Conservation (phyloP, 2,888 invertebrate species). For the Nomada ruficornis region DNA sequence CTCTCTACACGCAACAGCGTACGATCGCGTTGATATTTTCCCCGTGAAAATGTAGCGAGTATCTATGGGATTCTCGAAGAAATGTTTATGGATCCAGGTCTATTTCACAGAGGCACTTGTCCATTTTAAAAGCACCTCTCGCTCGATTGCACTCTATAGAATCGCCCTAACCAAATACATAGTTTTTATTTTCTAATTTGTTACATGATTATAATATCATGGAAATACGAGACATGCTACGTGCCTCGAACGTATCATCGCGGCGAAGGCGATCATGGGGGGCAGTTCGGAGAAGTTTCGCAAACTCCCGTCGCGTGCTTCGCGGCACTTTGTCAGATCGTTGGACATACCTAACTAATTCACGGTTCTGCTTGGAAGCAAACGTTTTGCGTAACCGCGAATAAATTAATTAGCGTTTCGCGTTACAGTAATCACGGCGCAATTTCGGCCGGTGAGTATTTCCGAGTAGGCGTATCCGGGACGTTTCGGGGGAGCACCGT, state of each 20-base stretch:
- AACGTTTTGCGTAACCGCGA: conserved; percentile 49
- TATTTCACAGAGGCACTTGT: too few relatives aligned
- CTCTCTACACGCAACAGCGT: not conserved
- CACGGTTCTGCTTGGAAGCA: conserved; percentile 34
- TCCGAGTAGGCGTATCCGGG: conserved; percentile 21
- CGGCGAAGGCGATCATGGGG: not conserved
- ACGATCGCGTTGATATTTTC: not conserved
- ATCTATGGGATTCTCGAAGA: too few relatives aligned
- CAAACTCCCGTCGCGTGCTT: conserved; percentile 55
- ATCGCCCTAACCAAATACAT: too few relatives aligned
- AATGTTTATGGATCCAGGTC: too few relatives aligned
- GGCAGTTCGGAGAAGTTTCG: conserved; percentile 2
- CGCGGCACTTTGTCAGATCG: conserved; percentile 39
- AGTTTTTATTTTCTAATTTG: too few relatives aligned
- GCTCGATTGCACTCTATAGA: too few relatives aligned
- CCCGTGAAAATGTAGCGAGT: not conserved
- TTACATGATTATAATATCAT: too few relatives aligned
- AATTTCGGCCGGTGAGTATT: conserved; percentile 13
- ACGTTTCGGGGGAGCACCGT: not conserved
- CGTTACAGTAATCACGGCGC: conserved; percentile 37
- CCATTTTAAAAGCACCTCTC: too few relatives aligned
- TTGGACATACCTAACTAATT: conserved; percentile 38
- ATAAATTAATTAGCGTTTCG: conserved; percentile 47
- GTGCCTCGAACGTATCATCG: too few relatives aligned
- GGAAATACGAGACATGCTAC: too few relatives aligned